Evolutionary conservation across 2,797 vertebrate species (phyloP).

Genomic region (Remorina albescens): DNA sequence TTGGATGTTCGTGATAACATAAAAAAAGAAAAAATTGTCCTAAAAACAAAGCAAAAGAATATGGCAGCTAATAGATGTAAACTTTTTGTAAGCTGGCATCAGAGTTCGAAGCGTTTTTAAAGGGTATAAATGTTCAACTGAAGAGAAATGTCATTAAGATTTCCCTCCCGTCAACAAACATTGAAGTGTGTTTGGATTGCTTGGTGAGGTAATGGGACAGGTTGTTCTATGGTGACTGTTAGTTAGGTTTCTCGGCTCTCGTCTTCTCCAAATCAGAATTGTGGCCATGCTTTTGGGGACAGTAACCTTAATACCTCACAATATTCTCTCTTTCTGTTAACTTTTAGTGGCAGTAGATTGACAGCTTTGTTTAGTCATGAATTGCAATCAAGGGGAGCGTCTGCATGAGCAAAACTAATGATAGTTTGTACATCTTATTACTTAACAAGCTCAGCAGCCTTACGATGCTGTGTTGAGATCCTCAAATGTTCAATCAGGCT

Average conservation of each 20-base stretch:
- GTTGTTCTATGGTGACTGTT: slow-evolving; percentile 50
- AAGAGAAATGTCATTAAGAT: slow-evolving; percentile 31
- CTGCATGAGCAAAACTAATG: slow-evolving; percentile 62
- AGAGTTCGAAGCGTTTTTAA: slow-evolving; percentile 36
- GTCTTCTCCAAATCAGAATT: slow-evolving; percentile 67
- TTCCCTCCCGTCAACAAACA: slow-evolving; percentile 17
- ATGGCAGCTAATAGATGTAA: slow-evolving; percentile 73
- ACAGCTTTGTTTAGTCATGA: slow-evolving; percentile 61
- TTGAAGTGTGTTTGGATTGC: slow-evolving; percentile 48
- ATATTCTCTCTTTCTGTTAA: slow-evolving; percentile 68
- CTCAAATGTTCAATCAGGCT: slow-evolving; percentile 71
- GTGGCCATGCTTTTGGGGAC: slow-evolving; percentile 64
- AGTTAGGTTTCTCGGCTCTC: slow-evolving; percentile 49
- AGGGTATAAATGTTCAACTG: slow-evolving; percentile 19
- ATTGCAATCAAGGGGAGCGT: slow-evolving; percentile 66
- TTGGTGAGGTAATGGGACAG: slow-evolving; percentile 43
- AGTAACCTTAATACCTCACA: slow-evolving; percentile 84
- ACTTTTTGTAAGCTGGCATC: slow-evolving; percentile 54
- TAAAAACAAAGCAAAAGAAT: slow-evolving; percentile 46
- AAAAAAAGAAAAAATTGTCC: too few species aligned
- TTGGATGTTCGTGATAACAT: slow-evolving; percentile 12
- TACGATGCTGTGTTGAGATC: slow-evolving; percentile 65
- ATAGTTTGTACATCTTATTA: slow-evolving; percentile 64
- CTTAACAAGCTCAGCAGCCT: slow-evolving; percentile 58
- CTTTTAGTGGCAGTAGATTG: slow-evolving; percentile 55